phyloP scores from a whole-genome alignment of 2,113 vertebrate genomes.

The Daphoenositta chrysoptera region DNA sequence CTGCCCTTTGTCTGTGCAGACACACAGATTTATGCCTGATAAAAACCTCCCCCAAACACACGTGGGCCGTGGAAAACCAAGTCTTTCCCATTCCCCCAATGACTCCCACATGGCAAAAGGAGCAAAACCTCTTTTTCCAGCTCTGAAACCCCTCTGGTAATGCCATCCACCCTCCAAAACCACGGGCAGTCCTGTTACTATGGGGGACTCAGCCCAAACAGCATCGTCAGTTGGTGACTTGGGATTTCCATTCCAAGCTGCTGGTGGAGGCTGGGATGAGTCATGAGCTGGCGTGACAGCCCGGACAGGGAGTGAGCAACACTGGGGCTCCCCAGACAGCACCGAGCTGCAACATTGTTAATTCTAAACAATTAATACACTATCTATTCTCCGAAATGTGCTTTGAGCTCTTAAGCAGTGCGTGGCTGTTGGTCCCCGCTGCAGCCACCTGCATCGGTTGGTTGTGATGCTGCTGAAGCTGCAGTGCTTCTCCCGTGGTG shows the following conservation, averaged over 20 bases:
- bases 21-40: neutral
- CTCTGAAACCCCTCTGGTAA: neutral
- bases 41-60: neutral
- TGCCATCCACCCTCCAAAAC: neutral
- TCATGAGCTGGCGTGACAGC: neutral
- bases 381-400: neutral
- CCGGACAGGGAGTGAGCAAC: neutral
- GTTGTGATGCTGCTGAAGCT: neutral
- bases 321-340: neutral
- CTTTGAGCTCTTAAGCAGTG: accelerated
- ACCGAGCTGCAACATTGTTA: neutral
- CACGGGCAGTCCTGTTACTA: neutral
- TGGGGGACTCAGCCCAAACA: neutral
- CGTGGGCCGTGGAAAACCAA: neutral
- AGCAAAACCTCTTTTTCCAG: neutral
- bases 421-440: accelerated
- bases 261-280: neutral
- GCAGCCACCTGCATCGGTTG: accelerated
- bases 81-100: accelerated
- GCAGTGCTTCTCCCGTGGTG: accelerated
- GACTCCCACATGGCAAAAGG: neutral
- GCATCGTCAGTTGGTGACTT: neutral
- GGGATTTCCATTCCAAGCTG: conserved; percentile 8
- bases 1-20: neutral
- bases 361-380: neutral